Conservation (phyloP, 2,797 vertebrate genomes). For the Spea hammondii region DNA sequence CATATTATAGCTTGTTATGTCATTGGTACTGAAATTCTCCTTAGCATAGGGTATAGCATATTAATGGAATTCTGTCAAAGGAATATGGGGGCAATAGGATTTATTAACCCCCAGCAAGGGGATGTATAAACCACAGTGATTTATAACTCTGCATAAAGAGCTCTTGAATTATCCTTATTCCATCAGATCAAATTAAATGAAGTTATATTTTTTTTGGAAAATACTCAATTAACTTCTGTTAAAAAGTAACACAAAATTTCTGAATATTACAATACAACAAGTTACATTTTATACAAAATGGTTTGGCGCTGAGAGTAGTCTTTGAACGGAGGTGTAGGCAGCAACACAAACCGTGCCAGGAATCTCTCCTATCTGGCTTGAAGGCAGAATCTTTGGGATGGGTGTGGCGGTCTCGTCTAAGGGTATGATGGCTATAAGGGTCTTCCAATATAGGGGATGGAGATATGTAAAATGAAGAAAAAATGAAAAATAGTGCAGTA, state of each 20-base stretch:
- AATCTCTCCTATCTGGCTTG: too few relatives aligned
- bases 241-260: slow-evolving; percentile 5
- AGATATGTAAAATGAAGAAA: too few relatives aligned
- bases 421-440: too few relatives aligned
- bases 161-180: neutral
- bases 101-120: neutral
- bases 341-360: too few relatives aligned
- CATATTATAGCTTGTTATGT: neutral
- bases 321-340: too few relatives aligned
- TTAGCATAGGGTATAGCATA: neutral
- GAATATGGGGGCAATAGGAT: neutral
- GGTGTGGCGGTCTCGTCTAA: too few relatives aligned
- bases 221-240: slow-evolving; percentile 5
- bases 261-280: slow-evolving; percentile 6
- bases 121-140: slow-evolving; percentile 7
- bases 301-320: too few relatives aligned
- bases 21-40: neutral
- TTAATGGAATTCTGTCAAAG: neutral
- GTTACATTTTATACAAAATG: too few relatives aligned
- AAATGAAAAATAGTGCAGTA: too few relatives aligned
- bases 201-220: slow-evolving; percentile 12
- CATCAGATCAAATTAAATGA: neutral
- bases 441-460: too few relatives aligned
- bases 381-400: too few relatives aligned
- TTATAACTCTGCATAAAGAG: slow-evolving; percentile 1